These are phyloP conservation scores for Silurus meridionalis DNA, from an alignment of 2,113 vertebrate genomes.

Conservation along the genomic window DNA sequence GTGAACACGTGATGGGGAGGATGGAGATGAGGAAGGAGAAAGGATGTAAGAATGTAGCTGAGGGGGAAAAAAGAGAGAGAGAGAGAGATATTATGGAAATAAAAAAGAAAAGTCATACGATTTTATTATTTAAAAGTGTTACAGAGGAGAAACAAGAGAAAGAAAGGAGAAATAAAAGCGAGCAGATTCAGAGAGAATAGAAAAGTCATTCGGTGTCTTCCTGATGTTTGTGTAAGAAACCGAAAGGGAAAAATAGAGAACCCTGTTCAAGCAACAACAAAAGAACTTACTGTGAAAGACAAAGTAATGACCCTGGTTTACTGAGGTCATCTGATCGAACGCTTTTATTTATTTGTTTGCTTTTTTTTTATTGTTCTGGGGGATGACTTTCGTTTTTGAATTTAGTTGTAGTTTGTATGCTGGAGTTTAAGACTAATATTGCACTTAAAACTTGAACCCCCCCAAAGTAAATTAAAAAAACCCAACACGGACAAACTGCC, in stretches of 20 bases:
- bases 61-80: not conserved
- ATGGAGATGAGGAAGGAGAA: constrained; percentile 35
- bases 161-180: not conserved
- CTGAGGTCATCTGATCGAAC: constrained; percentile 32
- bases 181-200: not conserved
- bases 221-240: not conserved
- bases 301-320: constrained; percentile 23
- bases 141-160: not conserved
- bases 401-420: constrained; percentile 24
- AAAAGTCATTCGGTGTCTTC: not conserved
- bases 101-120: not conserved
- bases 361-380: constrained; percentile 21
- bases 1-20: not conserved
- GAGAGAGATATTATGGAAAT: not conserved
- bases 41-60: not conserved
- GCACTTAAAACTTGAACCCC: constrained; percentile 52
- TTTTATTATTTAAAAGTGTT: not conserved
- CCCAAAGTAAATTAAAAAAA: not conserved
- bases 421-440: constrained; percentile 53
- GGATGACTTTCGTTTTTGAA: not conserved
- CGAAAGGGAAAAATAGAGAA: not conserved
- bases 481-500: constrained; percentile 48
- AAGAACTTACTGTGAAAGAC: constrained; percentile 45
- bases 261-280: constrained; percentile 5
- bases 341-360: constrained; percentile 50